These are phyloP conservation scores for Musca domestica DNA, from an alignment of 1,140 invertebrate genomes.

Conservation along the genomic window DNA sequence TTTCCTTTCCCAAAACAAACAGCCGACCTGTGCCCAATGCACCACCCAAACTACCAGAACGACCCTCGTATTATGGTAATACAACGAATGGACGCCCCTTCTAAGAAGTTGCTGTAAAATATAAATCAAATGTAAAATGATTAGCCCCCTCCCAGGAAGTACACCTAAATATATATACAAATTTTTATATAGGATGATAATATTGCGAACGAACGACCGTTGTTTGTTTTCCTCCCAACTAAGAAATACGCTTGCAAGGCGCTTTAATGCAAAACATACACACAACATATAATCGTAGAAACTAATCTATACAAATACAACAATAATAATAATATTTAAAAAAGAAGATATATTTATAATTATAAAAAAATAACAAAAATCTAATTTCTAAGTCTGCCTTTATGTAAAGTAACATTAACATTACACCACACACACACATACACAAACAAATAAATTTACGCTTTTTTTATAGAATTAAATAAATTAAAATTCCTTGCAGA, in stretches of 20 bases:
- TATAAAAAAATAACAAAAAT: constrained; percentile 11
- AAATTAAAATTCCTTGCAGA: too few species aligned
- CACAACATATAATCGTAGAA: background rate
- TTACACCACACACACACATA: too few species aligned
- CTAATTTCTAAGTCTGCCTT: background rate
- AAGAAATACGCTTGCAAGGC: constrained; percentile 12
- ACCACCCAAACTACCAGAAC: constrained; percentile 46
- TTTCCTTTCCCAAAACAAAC: constrained; percentile 22
- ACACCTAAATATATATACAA: background rate
- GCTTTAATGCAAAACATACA: constrained; percentile 10
- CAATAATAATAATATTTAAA: too few species aligned
- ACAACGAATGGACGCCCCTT: constrained; percentile 43
- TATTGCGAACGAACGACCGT: background rate
- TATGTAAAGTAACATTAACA: background rate
- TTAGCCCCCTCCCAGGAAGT: too few species aligned
- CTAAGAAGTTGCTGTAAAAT: constrained; percentile 15
- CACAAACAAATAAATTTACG: too few species aligned
- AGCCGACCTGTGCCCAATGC: constrained; percentile 45
- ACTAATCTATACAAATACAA: too few species aligned
- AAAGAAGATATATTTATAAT: background rate
- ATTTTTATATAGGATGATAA: constrained; percentile 1
- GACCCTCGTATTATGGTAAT: constrained; percentile 45
- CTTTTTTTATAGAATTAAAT: too few species aligned
- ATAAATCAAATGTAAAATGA: background rate
- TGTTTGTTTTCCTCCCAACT: background rate